phyloP scores from a whole-genome alignment of 1,140 invertebrate species.

The Harpegnathos saltator region DNA sequence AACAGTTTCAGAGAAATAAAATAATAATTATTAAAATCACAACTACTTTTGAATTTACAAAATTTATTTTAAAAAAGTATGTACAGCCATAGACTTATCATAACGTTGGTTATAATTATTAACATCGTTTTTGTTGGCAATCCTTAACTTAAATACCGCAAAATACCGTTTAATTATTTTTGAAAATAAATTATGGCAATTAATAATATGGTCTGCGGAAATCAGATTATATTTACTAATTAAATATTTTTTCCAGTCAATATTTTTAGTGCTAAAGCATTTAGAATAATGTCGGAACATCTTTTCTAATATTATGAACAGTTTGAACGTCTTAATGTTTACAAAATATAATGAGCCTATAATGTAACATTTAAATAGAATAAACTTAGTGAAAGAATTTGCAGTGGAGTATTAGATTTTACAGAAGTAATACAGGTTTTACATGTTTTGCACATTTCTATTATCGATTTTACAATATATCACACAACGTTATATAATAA shows the following conservation, averaged over 20 bases:
- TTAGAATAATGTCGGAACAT: slow-evolving; percentile 6
- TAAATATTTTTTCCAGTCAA: slow-evolving; percentile 4
- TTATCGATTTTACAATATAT: slow-evolving; percentile 1
- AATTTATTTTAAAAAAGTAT: background rate
- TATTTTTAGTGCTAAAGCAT: background rate
- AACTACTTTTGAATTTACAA: background rate
- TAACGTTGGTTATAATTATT: background rate
- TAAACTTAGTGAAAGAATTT: background rate
- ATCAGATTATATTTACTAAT: background rate
- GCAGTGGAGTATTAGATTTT: background rate
- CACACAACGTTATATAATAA: slow-evolving; percentile 4
- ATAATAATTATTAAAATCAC: too few relatives aligned
- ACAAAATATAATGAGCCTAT: background rate
- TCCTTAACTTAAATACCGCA: background rate
- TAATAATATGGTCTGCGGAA: too few relatives aligned
- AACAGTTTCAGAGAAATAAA: too few relatives aligned
- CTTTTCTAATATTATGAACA: background rate
- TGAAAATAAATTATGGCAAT: background rate
- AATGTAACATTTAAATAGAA: background rate
- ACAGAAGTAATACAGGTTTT: background rate
- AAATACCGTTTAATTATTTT: slow-evolving; percentile 11
- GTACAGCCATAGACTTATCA: background rate
- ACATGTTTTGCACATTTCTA: background rate
- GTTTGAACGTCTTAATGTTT: background rate
- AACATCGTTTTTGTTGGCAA: background rate